Base-by-base conservation (phyloP, 2,888 invertebrate genomes). In the Corbicula japonica region DNA sequence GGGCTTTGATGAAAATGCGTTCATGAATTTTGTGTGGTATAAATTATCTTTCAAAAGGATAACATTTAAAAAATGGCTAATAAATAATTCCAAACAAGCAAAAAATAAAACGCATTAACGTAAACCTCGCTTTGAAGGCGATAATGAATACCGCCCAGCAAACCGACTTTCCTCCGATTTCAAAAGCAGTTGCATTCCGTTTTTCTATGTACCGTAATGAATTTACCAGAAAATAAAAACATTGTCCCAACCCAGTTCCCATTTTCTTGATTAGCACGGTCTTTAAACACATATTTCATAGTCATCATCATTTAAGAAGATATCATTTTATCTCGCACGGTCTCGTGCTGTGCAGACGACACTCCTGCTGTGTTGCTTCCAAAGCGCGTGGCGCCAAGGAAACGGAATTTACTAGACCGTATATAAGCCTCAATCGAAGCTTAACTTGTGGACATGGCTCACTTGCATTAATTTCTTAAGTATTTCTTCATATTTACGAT, bases 301-400 rank as follows among this genome's bases (percentile, higher is more conserved):
- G 62, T 62, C 50, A 60, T 58, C 62, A 75, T 56, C 75, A 48
- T 76, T 69, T 69, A 52, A 70, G 70, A 62, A 41, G 56, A 76
- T 63, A 62, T 76, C 50, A 32, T 48, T 54, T 58, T 50, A 71
- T 71, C 75, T 46, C 72, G 56, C 73, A 6, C 32, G 50, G 66
- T 52, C 80, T 62, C 82, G 69, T 79, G 82, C 82, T 83, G 82
- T 23, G 78, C 61, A 70, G 76, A 79, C 70, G 82, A 76, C 65
- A 61, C 30, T 58, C 78, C 78, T 58, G 72, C 80, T 62, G 80
- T 23, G 76, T 35, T 69, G 63, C 50, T 80, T 76, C 76, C 68
- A 71, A 69, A 73, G 72, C 76, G 76, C 76, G 76, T 76, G 80
- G 76, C 76, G 76, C 80, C 76, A 76, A 56, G 56, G 58, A 69